Percentiles rank a stretch among this genome's conserved stretches.
Conservation (phyloP, 2,797 vertebrate genomes). For the Naso thynnoides region DNA sequence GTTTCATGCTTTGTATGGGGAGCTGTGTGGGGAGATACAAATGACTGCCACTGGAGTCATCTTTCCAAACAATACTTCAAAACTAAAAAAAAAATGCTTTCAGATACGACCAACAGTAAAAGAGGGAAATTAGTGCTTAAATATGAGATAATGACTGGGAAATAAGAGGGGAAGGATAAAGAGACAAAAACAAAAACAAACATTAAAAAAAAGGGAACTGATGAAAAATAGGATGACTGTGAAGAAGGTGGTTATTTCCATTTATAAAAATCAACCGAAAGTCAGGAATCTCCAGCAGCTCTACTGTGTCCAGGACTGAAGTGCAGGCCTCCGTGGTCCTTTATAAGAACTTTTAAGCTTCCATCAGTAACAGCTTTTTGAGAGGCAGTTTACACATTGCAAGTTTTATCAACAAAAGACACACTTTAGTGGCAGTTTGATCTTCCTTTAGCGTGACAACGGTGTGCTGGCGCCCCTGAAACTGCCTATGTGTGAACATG, state of each 20-base stretch:
- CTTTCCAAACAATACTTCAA: slow-evolving; percentile 4
- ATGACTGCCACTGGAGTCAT: neutral
- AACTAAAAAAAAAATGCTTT: neutral
- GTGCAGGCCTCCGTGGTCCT: neutral
- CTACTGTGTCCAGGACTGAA: neutral
- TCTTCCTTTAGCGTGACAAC: too few relatives aligned
- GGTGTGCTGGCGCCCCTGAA: too few relatives aligned
- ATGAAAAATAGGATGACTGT: neutral
- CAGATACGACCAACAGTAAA: neutral
- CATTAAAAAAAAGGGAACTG: too few relatives aligned
- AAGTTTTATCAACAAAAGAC: too few relatives aligned
- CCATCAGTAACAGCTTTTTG: neutral
- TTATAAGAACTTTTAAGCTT: neutral
- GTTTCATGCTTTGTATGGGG: neutral
- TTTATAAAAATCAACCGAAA: too few relatives aligned
- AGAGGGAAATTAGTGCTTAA: neutral
- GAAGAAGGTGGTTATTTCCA: neutral
- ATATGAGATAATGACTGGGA: neutral
- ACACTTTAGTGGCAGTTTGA: too few relatives aligned
- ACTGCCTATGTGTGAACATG: too few relatives aligned
- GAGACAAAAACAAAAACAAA: neutral
- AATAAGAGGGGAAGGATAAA: neutral
- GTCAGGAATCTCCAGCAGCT: neutral
- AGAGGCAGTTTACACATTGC: too few relatives aligned
- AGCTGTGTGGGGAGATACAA: slow-evolving; percentile 9